Evolutionary conservation across 1,140 invertebrate species (phyloP).

Genomic region (Stratiolaelaps scimitus): DNA sequence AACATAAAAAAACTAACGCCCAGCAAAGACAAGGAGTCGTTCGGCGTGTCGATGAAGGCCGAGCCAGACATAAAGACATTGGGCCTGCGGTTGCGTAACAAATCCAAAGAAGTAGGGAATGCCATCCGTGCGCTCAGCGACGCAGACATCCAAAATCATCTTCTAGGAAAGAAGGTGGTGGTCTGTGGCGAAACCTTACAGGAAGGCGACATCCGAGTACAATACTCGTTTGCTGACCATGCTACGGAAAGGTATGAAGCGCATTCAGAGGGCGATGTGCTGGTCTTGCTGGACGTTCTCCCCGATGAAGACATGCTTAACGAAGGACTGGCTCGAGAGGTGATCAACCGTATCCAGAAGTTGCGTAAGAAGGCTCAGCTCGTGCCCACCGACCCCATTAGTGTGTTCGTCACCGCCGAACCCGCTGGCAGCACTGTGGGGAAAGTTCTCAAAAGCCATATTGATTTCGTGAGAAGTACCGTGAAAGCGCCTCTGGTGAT

Average conservation of each 20-base stretch:
- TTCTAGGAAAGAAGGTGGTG: conserved; percentile 55
- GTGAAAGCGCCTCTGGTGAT: conserved; percentile 58
- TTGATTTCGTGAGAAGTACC: conserved; percentile 61
- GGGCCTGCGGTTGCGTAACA: conserved; percentile 70
- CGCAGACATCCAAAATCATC: conserved; percentile 30
- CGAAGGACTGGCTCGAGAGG: conserved; percentile 81
- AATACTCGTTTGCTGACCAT: conserved; percentile 53
- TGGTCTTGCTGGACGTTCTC: conserved; percentile 46
- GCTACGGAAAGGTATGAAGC: conserved; percentile 65
- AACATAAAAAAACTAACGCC: conserved; percentile 79
- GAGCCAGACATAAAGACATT: conserved; percentile 82
- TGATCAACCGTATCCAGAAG: conserved; percentile 93
- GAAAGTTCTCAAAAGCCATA: conserved; percentile 55
- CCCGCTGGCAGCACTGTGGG: conserved; percentile 51
- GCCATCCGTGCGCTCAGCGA: conserved; percentile 53
- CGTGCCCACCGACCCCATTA: conserved; percentile 77
- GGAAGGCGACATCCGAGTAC: conserved; percentile 66
- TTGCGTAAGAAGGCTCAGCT: conserved; percentile 88
- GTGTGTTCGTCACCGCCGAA: conserved; percentile 51
- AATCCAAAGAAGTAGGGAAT: conserved; percentile 71
- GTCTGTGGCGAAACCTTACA: conserved; percentile 62
- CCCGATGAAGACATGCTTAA: conserved; percentile 75
- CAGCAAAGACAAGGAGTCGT: conserved; percentile 80
- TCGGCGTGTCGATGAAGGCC: conserved; percentile 79
- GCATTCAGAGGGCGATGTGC: conserved; percentile 60